phyloP scores from a whole-genome alignment of 2,888 invertebrate species.

The Catocala nupta region DNA sequence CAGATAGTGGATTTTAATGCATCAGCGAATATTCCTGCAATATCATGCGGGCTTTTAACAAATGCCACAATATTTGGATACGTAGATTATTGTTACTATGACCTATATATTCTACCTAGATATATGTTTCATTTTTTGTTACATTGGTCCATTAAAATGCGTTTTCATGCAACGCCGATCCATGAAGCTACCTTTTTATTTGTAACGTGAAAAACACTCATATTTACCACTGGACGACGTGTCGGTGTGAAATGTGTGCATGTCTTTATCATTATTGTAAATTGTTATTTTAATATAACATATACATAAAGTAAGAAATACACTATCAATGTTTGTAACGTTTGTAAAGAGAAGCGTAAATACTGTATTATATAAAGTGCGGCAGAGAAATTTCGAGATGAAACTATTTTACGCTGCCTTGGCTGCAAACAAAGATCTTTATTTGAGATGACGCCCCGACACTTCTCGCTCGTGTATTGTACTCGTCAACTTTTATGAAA shows the following conservation, averaged over 20 bases:
- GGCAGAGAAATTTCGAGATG: slow-evolving; percentile 1
- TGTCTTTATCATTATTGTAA: too few relatives aligned
- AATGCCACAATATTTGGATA: background rate
- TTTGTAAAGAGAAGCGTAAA: too few relatives aligned
- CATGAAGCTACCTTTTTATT: too few relatives aligned
- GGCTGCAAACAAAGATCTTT: slow-evolving; percentile 21
- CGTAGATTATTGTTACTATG: background rate
- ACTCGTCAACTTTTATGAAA: slow-evolving; percentile 6
- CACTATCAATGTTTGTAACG: too few relatives aligned
- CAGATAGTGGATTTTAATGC: slow-evolving; percentile 22
- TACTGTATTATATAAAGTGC: too few relatives aligned
- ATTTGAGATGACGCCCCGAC: slow-evolving; percentile 20
- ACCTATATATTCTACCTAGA: background rate
- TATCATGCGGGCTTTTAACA: slow-evolving; percentile 19
- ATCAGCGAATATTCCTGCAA: slow-evolving; percentile 24
- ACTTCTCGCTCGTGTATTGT: slow-evolving; percentile 9
- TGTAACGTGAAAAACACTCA: too few relatives aligned
- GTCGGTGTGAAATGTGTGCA: too few relatives aligned
- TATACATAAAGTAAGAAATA: too few relatives aligned
- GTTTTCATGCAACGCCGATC: background rate
- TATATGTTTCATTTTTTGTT: background rate
- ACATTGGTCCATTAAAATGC: background rate
- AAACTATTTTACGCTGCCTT: slow-evolving; percentile 19
- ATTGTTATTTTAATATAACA: too few relatives aligned
- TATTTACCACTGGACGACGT: too few relatives aligned